Evolutionary conservation across 2,113 vertebrate species (phyloP).

Genomic region (Equus przewalskii): DNA sequence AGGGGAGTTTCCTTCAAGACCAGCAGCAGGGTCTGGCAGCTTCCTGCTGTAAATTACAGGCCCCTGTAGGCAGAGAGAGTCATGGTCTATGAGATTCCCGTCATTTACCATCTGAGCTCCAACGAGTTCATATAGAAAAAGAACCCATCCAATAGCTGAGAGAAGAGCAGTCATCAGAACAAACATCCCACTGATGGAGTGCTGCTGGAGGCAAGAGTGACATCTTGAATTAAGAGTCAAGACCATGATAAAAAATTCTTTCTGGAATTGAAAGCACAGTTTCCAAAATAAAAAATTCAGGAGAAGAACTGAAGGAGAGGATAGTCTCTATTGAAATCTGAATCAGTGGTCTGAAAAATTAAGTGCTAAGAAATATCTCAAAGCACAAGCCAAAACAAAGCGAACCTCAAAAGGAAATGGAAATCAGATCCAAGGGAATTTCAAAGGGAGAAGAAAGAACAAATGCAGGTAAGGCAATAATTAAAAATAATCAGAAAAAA

Average conservation of each 20-base stretch:
- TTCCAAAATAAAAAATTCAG: background rate
- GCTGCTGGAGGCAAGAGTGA: background rate
- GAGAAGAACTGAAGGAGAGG: background rate
- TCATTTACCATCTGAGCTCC: background rate
- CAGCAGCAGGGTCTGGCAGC: background rate
- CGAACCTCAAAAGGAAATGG: background rate
- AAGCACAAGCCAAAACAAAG: background rate
- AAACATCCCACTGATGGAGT: background rate
- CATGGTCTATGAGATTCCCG: background rate
- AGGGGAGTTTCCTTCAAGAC: background rate
- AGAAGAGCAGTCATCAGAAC: background rate
- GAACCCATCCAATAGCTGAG: background rate
- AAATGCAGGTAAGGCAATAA: background rate
- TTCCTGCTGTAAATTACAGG: background rate
- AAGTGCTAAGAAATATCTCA: constrained; percentile 18
- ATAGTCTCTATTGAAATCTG: background rate
- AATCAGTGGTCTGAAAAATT: constrained; percentile 1
- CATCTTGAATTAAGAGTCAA: background rate
- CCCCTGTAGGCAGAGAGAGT: background rate
- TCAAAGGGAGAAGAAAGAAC: background rate
- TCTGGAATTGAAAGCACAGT: constrained; percentile 6
- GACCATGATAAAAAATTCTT: background rate
- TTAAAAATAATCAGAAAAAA: constrained; percentile 21
- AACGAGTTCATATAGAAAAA: background rate
- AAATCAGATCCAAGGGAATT: background rate